These are phyloP conservation scores for Tetragnatha montana DNA, from an alignment of 2,888 invertebrate species.

Conservation along the genomic window DNA sequence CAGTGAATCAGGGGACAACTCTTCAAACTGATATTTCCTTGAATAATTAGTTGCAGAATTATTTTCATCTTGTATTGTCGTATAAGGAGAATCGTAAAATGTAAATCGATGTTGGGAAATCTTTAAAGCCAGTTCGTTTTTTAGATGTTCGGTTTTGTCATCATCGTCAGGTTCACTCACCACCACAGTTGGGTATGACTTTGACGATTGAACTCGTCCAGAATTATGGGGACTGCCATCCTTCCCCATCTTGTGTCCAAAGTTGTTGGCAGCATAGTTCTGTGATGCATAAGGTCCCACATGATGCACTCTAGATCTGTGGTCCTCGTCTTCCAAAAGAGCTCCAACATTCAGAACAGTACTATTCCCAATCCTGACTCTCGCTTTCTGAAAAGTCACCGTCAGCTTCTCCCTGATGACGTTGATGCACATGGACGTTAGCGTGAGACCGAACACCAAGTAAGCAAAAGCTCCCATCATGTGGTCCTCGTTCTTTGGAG, in stretches of 20 bases:
- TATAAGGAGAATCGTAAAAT: conserved; percentile 68
- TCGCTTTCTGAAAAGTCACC: conserved; percentile 81
- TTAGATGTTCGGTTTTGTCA: conserved; percentile 2
- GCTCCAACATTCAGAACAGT: conserved; percentile 72
- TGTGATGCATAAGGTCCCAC: not conserved
- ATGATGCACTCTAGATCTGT: conserved; percentile 52
- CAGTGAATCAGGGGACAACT: not conserved
- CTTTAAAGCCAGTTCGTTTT: conserved; percentile 30
- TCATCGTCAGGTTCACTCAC: not conserved
- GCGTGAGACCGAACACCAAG: conserved; percentile 89
- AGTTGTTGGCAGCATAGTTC: conserved; percentile 7
- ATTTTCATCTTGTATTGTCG: conserved; percentile 62
- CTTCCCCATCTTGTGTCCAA: conserved; percentile 44
- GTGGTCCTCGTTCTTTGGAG: conserved; percentile 90
- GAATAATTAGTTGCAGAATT: conserved; percentile 1
- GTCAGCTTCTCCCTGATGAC: conserved; percentile 80
- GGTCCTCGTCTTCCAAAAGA: conserved; percentile 71
- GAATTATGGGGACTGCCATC: conserved; percentile 29
- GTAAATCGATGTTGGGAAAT: conserved; percentile 54
- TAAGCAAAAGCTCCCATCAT: conserved; percentile 92
- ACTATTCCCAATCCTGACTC: conserved; percentile 72
- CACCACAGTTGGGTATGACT: not conserved
- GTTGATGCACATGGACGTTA: conserved; percentile 93
- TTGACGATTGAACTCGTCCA: conserved; percentile 7
- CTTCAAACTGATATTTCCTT: not conserved